These are phyloP conservation scores for Carabus problematicus DNA, from an alignment of 2,888 invertebrate species.

Conservation along the genomic window DNA sequence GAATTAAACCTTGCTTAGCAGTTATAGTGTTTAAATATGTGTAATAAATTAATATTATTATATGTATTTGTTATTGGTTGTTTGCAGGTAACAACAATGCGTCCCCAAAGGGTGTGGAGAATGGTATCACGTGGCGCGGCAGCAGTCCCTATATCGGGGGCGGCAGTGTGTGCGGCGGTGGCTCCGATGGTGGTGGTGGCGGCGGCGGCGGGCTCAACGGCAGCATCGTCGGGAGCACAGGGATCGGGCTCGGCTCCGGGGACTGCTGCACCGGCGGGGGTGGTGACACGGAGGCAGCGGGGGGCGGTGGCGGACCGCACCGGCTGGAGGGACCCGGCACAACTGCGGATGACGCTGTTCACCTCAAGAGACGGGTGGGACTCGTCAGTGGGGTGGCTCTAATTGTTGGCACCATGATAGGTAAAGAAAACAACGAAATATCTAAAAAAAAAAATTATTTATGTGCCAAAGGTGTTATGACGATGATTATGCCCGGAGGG, in stretches of 20 bases:
- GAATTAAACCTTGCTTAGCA: no score
- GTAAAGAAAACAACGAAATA: conserved; percentile 62
- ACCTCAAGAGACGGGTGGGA: conserved; percentile 99
- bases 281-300: conserved; percentile 59
- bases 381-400: conserved; percentile 98
- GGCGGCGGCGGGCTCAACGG: conserved; percentile 42
- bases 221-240: conserved; percentile 59
- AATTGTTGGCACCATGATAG: conserved; percentile 98
- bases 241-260: conserved; percentile 61
- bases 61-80: background rate
- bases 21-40: no score
- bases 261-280: conserved; percentile 61
- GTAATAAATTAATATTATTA: no score
- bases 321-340: conserved; percentile 85
- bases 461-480: no score
- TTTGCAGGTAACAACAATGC: conserved; percentile 59
- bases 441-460: no score
- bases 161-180: conserved; percentile 58
- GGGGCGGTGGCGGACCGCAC: conserved; percentile 64
- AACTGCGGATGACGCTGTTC: conserved; percentile 96
- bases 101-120: conserved; percentile 58
- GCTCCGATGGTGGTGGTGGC: conserved; percentile 49
- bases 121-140: conserved; percentile 58
- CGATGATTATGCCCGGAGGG: no score
- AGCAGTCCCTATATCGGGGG: conserved; percentile 42